phyloP scores from a whole-genome alignment of 2,888 invertebrate genomes.

The Drosophila fulvimacula region DNA sequence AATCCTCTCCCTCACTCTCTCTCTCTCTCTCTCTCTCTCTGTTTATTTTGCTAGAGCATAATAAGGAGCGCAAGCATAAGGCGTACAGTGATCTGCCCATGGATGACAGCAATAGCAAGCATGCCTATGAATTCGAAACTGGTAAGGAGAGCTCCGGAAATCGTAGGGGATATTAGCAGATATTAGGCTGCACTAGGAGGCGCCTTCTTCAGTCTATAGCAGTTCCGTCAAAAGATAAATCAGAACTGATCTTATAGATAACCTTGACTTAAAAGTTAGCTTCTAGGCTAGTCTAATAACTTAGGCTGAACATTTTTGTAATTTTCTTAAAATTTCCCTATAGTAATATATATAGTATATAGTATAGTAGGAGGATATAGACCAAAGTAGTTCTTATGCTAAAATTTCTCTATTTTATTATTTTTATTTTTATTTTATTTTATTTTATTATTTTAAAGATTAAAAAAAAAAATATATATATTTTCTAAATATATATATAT shows the following conservation, averaged over 20 bases:
- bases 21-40: background rate
- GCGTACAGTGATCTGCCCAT: slow-evolving; percentile 73
- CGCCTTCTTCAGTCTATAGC: no score
- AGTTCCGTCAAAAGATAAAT: no score
- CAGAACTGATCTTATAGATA: no score
- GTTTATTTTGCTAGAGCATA: slow-evolving; percentile 51
- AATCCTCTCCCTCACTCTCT: background rate
- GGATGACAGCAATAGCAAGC: slow-evolving; percentile 72
- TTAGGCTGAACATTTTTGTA: background rate
- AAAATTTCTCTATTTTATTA: background rate
- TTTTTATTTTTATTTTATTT: no score
- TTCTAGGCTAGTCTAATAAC: background rate
- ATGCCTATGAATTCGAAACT: slow-evolving; percentile 73
- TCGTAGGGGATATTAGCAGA: background rate
- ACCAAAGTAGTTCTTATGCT: background rate
- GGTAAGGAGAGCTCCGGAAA: slow-evolving; percentile 36
- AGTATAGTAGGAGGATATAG: background rate
- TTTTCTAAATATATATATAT: no score
- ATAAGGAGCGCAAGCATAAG: slow-evolving; percentile 75
- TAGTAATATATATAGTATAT: no score
- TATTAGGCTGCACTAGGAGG: no score
- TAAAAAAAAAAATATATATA: no score
- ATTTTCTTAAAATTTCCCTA: no score
- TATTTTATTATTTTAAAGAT: no score
- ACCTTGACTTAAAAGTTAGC: no score